Conservation (phyloP, 2,113 vertebrate genomes). For the Egretta garzetta region DNA sequence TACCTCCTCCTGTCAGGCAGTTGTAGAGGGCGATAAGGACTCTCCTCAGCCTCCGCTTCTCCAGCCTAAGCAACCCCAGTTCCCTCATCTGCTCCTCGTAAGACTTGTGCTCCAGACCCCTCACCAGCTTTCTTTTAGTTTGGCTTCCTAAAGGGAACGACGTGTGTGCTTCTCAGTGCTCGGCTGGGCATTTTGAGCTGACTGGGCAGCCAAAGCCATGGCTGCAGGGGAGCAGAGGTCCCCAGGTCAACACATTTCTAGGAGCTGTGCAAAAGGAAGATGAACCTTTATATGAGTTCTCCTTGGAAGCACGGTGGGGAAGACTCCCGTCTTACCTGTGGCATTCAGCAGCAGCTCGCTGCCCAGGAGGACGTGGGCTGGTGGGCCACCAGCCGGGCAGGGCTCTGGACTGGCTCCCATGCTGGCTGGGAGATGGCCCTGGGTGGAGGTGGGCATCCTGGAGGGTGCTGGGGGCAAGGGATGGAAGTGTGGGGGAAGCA, state of each 20-base stretch:
- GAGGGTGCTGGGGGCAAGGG: neutral
- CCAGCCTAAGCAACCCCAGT: no score
- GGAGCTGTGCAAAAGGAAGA: neutral
- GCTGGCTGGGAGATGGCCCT: fast-evolving
- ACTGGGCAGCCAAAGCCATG: neutral
- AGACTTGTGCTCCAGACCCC: no score
- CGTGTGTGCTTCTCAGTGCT: fast-evolving
- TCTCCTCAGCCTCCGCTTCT: no score
- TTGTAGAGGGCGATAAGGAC: no score
- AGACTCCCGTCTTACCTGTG: fast-evolving
- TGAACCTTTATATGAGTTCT: neutral
- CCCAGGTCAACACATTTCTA: neutral
- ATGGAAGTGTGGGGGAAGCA: neutral
- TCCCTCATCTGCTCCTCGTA: no score
- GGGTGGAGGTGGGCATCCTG: neutral
- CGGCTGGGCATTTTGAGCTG: neutral
- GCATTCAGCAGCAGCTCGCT: neutral
- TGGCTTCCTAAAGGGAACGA: neutral
- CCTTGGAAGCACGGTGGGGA: neutral
- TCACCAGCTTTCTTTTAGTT: neutral
- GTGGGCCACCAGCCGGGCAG: neutral
- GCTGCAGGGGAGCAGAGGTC: neutral
- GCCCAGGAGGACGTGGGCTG: neutral
- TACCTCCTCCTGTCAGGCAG: no score
- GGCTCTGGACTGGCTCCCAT: neutral